phyloP scores from a whole-genome alignment of 23 tunicate species.

The Ascidia mentula region DNA sequence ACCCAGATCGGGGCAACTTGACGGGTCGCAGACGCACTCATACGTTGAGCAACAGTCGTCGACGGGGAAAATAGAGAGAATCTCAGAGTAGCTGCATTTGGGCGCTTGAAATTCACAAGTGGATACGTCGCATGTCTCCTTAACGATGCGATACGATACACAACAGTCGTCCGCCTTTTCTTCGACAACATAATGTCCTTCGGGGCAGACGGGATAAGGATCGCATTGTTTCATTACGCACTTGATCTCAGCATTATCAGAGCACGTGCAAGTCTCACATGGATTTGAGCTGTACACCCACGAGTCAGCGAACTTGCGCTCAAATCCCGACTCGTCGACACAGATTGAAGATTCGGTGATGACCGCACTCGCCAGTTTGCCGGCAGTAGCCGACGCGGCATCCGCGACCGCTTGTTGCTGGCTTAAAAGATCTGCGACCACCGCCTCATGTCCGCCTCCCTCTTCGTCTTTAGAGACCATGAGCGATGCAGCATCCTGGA shows the following conservation, averaged over 20 bases:
- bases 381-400: conserved; percentile 64
- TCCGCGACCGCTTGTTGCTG: conserved; percentile 53
- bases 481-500: conserved; percentile 60
- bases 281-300: conserved; percentile 67
- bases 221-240: conserved; percentile 72
- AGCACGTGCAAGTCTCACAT: conserved; percentile 87
- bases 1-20: conserved; percentile 71
- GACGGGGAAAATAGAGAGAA: conserved; percentile 24
- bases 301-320: conserved; percentile 69
- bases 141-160: conserved; percentile 66
- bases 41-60: conserved; percentile 78
- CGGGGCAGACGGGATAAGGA: conserved; percentile 88
- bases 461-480: not conserved
- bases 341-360: conserved; percentile 70
- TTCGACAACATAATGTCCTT: conserved; percentile 79
- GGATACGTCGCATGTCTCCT: conserved; percentile 69
- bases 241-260: conserved; percentile 45
- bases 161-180: conserved; percentile 77
- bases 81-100: conserved; percentile 52
- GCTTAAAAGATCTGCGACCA: conserved; percentile 15
- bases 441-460: conserved; percentile 13
- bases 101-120: conserved; percentile 38
- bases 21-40: conserved; percentile 79
- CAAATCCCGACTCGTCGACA: conserved; percentile 85
- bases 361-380: conserved; percentile 42